Evolutionary conservation across 2,113 vertebrate species (phyloP).

Genomic region (Origma solitaria): DNA sequence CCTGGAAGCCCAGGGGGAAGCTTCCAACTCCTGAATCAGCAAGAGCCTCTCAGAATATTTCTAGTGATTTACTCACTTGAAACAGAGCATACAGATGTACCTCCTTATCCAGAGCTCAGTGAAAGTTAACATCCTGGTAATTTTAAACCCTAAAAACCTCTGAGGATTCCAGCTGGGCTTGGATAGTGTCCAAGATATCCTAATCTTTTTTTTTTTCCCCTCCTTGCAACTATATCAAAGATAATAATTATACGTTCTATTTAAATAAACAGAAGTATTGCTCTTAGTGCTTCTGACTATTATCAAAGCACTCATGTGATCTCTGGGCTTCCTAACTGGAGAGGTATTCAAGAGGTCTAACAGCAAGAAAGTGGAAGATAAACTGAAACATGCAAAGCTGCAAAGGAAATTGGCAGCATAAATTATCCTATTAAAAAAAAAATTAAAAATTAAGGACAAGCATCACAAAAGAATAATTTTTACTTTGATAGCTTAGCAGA

Average conservation of each 20-base stretch:
- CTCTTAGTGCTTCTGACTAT: background rate
- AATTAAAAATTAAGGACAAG: background rate
- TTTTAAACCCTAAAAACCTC: background rate
- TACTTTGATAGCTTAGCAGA: background rate
- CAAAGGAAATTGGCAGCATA: background rate
- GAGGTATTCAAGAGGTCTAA: background rate
- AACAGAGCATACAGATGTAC: background rate
- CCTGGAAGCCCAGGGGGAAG: background rate
- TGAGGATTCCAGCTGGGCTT: background rate
- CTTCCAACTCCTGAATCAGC: background rate
- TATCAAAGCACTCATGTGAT: background rate
- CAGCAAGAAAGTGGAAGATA: background rate
- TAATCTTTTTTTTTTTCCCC: background rate
- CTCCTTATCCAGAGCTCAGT: background rate
- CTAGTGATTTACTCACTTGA: background rate
- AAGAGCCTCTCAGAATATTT: background rate
- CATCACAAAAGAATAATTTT: background rate
- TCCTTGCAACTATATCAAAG: background rate
- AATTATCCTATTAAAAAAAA: background rate
- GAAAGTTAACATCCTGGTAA: slow-evolving; percentile 23
- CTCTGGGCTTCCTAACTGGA: background rate
- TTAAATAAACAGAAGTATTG: slow-evolving; percentile 3
- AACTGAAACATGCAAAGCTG: background rate
- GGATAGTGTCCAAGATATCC: background rate
- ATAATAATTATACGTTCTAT: background rate